Evolutionary conservation across 2,113 vertebrate genomes (phyloP).

Genomic region (Plotosus lineatus): DNA sequence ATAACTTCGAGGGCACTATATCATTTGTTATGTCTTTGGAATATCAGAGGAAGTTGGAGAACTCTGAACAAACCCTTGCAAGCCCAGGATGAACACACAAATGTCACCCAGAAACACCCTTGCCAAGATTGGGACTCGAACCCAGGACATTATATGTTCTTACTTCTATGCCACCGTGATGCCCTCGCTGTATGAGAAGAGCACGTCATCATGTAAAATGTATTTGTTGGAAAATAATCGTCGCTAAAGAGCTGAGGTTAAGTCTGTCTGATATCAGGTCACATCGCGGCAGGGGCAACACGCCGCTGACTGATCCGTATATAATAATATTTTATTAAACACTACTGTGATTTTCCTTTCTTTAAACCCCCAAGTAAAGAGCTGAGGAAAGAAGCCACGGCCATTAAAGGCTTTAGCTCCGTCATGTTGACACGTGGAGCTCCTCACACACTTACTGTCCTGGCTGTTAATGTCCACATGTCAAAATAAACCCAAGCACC

Average conservation of each 20-base stretch:
- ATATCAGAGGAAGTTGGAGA: no score
- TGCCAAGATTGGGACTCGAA: no score
- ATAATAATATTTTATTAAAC: neutral
- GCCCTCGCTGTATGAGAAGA: neutral
- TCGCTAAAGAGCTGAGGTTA: neutral
- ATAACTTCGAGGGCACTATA: no score
- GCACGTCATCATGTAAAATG: neutral
- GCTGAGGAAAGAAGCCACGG: neutral
- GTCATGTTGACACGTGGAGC: slow-evolving; percentile 26
- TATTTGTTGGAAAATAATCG: neutral
- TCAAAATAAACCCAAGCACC: slow-evolving; percentile 38
- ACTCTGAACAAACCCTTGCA: no score
- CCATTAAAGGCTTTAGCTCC: slow-evolving; percentile 19
- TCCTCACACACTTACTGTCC: slow-evolving; percentile 23
- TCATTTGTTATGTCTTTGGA: no score
- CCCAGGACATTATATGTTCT: no score
- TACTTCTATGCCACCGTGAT: no score
- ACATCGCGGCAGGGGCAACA: neutral
- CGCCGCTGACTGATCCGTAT: neutral
- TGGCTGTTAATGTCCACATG: slow-evolving; percentile 41
- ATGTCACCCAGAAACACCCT: no score
- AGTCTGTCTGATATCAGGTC: neutral
- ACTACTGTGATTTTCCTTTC: slow-evolving; percentile 3
- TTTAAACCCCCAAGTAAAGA: neutral
- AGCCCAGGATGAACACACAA: no score